Evolutionary conservation across 1,140 invertebrate genomes (phyloP).

Genomic region (Centruroides sculpturatus): DNA sequence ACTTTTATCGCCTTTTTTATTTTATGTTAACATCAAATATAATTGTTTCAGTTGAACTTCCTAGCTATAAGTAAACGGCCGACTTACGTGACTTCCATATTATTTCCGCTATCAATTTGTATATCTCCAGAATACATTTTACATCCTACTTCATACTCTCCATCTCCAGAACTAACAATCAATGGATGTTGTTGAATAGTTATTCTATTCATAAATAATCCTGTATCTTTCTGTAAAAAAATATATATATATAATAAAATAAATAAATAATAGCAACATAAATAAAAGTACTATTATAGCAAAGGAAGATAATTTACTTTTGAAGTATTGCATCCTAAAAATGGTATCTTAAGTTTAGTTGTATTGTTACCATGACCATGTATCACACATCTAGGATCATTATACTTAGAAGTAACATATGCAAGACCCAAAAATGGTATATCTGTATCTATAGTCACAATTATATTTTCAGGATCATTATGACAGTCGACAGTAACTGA

Average conservation of each 20-base stretch:
- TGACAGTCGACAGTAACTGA: slow-evolving; percentile 12
- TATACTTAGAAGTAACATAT: slow-evolving; percentile 6
- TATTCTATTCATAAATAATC: slow-evolving; percentile 11
- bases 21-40: too few relatives aligned
- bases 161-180: slow-evolving; percentile 12
- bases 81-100: slow-evolving; percentile 7
- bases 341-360: slow-evolving; percentile 61
- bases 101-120: slow-evolving; percentile 2
- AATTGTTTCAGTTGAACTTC: too few relatives aligned
- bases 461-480: slow-evolving; percentile 8
- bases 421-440: slow-evolving; percentile 6
- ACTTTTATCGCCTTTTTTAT: too few relatives aligned
- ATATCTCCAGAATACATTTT: slow-evolving; percentile 8
- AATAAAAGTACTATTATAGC: background rate
- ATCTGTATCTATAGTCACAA: slow-evolving; percentile 4
- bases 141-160: slow-evolving; percentile 13
- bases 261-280: background rate
- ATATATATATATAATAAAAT: background rate
- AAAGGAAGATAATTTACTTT: slow-evolving; percentile 40
- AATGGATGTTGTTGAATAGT: slow-evolving; percentile 10
- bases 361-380: slow-evolving; percentile 58
- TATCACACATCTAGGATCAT: slow-evolving; percentile 43
- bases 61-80: background rate
- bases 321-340: slow-evolving; percentile 79
- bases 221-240: slow-evolving; percentile 7